Conservation (phyloP, 2,888 invertebrate genomes). For the Folsomia candida region DNA sequence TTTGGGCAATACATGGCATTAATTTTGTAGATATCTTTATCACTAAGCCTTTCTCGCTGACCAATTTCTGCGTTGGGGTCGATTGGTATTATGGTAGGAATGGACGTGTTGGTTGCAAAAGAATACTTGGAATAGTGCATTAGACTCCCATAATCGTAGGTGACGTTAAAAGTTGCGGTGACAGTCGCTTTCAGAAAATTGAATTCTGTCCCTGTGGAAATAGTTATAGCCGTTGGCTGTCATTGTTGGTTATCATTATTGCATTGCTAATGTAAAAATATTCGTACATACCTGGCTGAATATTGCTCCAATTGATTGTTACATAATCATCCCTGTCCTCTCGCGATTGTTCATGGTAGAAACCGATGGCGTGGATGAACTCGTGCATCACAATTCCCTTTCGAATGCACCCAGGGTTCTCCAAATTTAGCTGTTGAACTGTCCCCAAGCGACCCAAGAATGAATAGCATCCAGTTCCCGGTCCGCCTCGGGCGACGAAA, state of each 20-base stretch:
- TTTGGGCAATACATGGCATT: conserved; percentile 15
- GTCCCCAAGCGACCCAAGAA: conserved; percentile 6
- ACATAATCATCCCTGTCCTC: conserved; percentile 26
- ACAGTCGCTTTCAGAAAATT: conserved; percentile 8
- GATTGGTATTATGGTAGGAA: conserved; percentile 6
- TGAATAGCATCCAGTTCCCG: conserved; percentile 6
- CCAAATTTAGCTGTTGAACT: conserved; percentile 25
- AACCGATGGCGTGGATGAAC: conserved; percentile 23
- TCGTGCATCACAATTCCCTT: conserved; percentile 29
- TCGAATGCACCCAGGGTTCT: conserved; percentile 18
- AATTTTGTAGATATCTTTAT: conserved; percentile 15
- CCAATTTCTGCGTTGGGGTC: conserved; percentile 8
- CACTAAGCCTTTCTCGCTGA: conserved; percentile 3
- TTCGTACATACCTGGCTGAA: conserved; percentile 1
- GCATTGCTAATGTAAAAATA: background rate
- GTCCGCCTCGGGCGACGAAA: background rate
- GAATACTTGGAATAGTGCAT: conserved; percentile 25
- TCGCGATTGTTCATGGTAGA: conserved; percentile 30
- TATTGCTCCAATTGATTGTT: conserved; percentile 23
- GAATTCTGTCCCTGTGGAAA: conserved; percentile 7
- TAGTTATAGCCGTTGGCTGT: too few species aligned
- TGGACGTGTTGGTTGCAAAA: background rate
- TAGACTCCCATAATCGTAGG: conserved; percentile 26
- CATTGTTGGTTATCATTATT: too few species aligned
- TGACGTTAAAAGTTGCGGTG: background rate